A percentile compares a stretch with the other conserved stretches of the same genome.
Conservation (phyloP, 2,888 invertebrate genomes). For the Alentia gelatinosa region DNA sequence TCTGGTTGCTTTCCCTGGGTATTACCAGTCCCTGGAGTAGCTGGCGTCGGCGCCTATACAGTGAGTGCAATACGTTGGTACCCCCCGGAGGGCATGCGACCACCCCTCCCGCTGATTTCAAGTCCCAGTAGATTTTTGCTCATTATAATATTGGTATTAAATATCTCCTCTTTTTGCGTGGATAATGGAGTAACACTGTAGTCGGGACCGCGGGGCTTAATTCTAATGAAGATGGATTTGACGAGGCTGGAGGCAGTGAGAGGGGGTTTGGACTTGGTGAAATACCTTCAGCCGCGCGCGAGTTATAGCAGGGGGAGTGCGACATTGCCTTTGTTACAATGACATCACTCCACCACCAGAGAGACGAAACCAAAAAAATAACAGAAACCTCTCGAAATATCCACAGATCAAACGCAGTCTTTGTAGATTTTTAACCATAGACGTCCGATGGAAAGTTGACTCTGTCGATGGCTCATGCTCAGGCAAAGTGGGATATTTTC, state of each 20-base stretch:
- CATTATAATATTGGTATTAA: conserved; percentile 47
- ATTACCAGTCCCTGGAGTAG: no score
- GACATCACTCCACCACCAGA: not conserved
- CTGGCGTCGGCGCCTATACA: no score
- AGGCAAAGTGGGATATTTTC: no score
- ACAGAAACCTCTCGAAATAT: not conserved
- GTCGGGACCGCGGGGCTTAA: conserved; percentile 13
- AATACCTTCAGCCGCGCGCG: not conserved
- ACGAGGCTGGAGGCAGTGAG: not conserved
- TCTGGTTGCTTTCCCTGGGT: no score
- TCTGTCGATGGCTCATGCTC: no score
- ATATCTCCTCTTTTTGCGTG: not conserved
- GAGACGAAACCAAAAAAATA: not conserved
- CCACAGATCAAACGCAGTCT: not conserved
- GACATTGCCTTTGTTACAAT: not conserved
- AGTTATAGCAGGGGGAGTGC: not conserved
- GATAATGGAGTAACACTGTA: conserved; percentile 45
- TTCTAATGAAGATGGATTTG: conserved; percentile 40
- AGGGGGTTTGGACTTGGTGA: not conserved
- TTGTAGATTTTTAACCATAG: no score
- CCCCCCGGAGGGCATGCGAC: not conserved
- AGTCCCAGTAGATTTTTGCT: not conserved
- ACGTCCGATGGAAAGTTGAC: no score
- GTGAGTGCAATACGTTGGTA: not conserved
- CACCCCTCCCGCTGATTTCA: not conserved